Evolutionary conservation across 2,888 invertebrate species (phyloP).

Genomic region (Pollenia amentaria): DNA sequence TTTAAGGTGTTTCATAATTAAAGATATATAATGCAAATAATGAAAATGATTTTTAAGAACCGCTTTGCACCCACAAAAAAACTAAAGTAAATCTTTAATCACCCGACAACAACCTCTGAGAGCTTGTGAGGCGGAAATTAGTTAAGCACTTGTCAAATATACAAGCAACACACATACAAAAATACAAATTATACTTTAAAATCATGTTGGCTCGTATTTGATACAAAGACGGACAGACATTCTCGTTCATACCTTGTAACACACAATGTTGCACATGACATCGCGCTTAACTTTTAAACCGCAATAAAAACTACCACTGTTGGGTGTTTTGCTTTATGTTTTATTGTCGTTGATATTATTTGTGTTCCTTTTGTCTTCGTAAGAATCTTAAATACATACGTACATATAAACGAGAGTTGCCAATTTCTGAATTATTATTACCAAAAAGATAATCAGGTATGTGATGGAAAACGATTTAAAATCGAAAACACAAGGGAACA

Average conservation of each 20-base stretch:
- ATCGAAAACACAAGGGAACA: too few relatives aligned
- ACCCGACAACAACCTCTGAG: neutral
- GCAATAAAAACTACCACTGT: neutral
- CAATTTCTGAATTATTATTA: too few relatives aligned
- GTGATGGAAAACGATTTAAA: too few relatives aligned
- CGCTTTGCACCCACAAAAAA: too few relatives aligned
- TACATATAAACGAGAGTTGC: neutral
- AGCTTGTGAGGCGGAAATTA: neutral
- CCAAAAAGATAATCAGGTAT: too few relatives aligned
- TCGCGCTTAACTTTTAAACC: neutral
- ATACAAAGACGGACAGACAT: neutral
- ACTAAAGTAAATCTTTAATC: too few relatives aligned
- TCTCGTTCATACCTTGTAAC: neutral
- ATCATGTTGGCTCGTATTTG: slow-evolving; percentile 52
- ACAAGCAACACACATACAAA: slow-evolving; percentile 14
- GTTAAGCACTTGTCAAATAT: slow-evolving; percentile 40
- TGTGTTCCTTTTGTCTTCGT: neutral
- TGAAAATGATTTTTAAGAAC: too few relatives aligned
- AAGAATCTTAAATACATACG: neutral
- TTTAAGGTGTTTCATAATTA: too few relatives aligned
- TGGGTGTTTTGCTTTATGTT: slow-evolving; percentile 8
- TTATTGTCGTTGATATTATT: neutral
- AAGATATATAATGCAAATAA: too few relatives aligned
- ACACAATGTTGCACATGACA: slow-evolving; percentile 24
- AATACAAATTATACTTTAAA: slow-evolving; percentile 44